Conservation (phyloP, 2,113 vertebrate species). For the Psittacara wagleri region DNA sequence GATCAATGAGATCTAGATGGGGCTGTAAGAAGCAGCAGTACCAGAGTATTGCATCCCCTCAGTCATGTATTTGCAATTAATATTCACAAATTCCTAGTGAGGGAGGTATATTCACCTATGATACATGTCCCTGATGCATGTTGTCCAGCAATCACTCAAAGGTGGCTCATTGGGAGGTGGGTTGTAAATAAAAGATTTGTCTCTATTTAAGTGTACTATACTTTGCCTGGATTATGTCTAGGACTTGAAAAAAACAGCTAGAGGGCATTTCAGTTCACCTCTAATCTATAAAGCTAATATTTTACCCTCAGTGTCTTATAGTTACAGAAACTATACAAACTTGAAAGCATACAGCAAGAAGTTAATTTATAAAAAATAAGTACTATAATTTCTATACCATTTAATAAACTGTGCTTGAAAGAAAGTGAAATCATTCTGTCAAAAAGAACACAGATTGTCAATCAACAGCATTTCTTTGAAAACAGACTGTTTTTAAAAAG, state of each 20-base stretch:
- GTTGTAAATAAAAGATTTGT: not conserved
- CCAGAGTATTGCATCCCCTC: not conserved
- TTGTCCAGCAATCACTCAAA: not conserved
- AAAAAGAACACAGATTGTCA: conserved; percentile 1
- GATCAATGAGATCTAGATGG: too few species aligned
- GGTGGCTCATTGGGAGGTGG: not conserved
- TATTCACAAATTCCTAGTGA: not conserved
- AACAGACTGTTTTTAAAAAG: not conserved
- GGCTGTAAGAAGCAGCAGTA: not conserved
- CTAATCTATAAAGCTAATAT: not conserved
- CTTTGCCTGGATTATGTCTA: not conserved
- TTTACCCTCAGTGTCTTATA: not conserved
- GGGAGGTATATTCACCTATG: not conserved
- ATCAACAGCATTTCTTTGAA: not conserved
- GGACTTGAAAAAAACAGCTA: not conserved
- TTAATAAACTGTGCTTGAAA: not conserved
- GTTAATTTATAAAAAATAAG: not conserved
- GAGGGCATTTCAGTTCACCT: not conserved
- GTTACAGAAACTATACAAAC: not conserved
- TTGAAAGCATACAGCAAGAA: not conserved
- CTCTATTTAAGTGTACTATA: not conserved
- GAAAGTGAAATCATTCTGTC: not conserved
- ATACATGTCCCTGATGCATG: not conserved
- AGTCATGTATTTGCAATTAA: not conserved
- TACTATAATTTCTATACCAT: not conserved